These are phyloP conservation scores for Cisticola juncidis DNA, from an alignment of 2,113 vertebrate species.

Conservation along the genomic window DNA sequence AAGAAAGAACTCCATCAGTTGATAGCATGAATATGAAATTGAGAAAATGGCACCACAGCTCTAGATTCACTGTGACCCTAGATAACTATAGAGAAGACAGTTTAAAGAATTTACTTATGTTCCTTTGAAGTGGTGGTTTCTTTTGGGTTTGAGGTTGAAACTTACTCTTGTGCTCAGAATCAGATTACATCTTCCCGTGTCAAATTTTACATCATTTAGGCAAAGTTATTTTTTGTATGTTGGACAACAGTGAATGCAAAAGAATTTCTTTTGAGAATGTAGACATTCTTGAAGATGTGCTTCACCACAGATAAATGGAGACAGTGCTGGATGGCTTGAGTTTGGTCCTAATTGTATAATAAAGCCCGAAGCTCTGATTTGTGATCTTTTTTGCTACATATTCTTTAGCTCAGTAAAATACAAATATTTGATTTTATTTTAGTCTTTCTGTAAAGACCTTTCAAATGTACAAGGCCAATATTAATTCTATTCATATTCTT, in stretches of 20 bases:
- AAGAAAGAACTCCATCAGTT: not conserved
- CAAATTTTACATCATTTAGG: not conserved
- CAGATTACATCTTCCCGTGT: not conserved
- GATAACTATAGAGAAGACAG: not conserved
- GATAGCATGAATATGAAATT: not conserved
- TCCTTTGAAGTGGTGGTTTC: not conserved
- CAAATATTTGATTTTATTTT: not conserved
- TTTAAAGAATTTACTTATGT: not conserved
- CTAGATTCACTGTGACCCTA: not conserved
- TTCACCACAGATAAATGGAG: not conserved
- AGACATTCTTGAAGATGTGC: not conserved
- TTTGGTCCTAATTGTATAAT: not conserved
- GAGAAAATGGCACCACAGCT: not conserved
- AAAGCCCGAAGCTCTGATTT: not conserved
- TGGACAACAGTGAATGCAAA: not conserved
- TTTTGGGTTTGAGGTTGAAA: not conserved
- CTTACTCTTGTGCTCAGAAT: not conserved
- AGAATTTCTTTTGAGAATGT: not conserved
- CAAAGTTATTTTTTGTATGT: not conserved
- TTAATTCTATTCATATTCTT: not conserved
- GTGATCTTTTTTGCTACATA: not conserved
- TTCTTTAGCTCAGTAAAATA: not conserved
- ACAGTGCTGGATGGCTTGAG: not conserved
- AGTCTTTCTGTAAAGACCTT: not conserved
- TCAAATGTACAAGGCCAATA: not conserved